Evolutionary conservation across 2,113 vertebrate genomes (phyloP), one percentile per base, ranked within the genome.

Genomic region (Leucosticte australis): DNA sequence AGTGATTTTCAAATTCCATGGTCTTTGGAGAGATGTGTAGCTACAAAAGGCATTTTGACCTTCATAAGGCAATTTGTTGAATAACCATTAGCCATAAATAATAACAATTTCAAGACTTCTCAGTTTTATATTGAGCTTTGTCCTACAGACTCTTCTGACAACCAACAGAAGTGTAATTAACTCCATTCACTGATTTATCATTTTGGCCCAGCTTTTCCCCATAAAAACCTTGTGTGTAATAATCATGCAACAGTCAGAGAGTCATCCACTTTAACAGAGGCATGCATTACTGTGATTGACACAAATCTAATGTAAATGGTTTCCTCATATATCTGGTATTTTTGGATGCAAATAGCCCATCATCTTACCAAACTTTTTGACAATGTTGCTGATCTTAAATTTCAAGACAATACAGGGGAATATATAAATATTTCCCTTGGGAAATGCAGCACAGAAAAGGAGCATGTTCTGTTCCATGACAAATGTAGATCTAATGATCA

Each of bases 361-460:
- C 98, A 98, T 95, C 97, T 98, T 77, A 97, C 96, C 77, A 98
- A 99, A 88, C 87, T 98, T 92, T 98, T 98, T 80, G 97, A 98
- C 96, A 99, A 97, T 76, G 86, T 98, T 64, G 94, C 97, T 39
- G 97, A 98, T 96, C 96, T 98, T 65, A 96, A 98, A 87, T 99
- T 99, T 96, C 92, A 94, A 75, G 93, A 98, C 22, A 82, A 89
- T 11, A 69, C 92, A 53, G 42, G 81, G 56, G 92, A 95, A 47
- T 93, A 90, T 33, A 70, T 84, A 35, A 97, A 97, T 91, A 50
- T 62, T 81, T 97, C 97, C 19, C 39, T 97, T 46, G 98, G 98
- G 21, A 99, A 98, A 98, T 98, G 97, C 94, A 98, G 98, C 95
- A 98, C 97, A 98, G 98, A 98, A 91, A 97, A 96, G 88, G 98